Evolutionary conservation across 2,797 vertebrate genomes (phyloP), one percentile per base, ranked within the genome.

Genomic region (Epinephelus malabaricus): DNA sequence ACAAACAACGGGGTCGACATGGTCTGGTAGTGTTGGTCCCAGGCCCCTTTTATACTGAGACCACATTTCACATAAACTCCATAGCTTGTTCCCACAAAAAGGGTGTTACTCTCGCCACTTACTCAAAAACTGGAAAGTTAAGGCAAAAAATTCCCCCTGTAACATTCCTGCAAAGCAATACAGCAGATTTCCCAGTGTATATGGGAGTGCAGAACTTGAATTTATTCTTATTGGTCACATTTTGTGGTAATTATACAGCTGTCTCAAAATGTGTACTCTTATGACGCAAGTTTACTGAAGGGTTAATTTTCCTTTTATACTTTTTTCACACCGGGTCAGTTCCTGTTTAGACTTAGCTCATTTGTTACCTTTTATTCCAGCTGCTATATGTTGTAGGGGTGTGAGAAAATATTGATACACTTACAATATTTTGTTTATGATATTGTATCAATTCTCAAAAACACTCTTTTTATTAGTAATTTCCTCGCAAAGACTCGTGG

Each of bases 11-110:
- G 45, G 23, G 34, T 51, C 43, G 25, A 9, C 30, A 27, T 47
- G 1, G 25, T 46, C 23, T 58, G 50, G 54, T 12, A 13, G 34
- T 47, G 25, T 38, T 10, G 34, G 0, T 53, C 17, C 25, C 56
- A 19, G 43, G 27, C 61, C 0, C 6, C 54, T 10, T 61, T 1
- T 9, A 30, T 9, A 30, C 19, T n/a, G 15, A 70, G 15, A 25
- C 69, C 69, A 14, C 38, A 64, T 38, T 47, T 49, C 56, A 23
- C 19, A 58, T 46, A 34, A 81, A 62, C 21, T 25, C 19, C 3
- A 13, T 12, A 6, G 21, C 27, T 34, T 13, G 3, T 27, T 56
- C 63, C 54, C 62, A 27, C 70, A 53, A 45, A 50, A 47, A 65
- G 46, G 43, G 9, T 47, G 67, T 53, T 7, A 21, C 27, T 30